Evolutionary conservation across 2,888 invertebrate genomes (phyloP).

Genomic region (Ptilodon capucinus): DNA sequence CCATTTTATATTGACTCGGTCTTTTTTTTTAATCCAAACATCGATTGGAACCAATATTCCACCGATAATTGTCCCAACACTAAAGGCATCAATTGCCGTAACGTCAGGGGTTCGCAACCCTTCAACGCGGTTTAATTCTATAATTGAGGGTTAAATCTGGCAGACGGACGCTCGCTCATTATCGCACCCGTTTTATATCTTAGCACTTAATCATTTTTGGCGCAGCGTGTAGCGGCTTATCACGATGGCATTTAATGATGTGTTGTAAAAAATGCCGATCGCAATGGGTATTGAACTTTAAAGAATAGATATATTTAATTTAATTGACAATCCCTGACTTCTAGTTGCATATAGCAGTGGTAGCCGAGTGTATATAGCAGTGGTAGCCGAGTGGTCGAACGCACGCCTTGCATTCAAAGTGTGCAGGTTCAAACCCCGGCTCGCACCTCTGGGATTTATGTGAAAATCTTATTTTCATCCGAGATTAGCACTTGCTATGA

Average conservation of each 20-base stretch:
- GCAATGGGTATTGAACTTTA: background rate
- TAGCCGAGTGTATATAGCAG: too few relatives aligned
- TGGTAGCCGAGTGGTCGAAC: too few relatives aligned
- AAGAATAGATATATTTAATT: background rate
- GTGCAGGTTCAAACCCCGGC: too few relatives aligned
- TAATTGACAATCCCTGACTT: too few relatives aligned
- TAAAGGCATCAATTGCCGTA: constrained; percentile 49
- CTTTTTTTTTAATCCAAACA: constrained; percentile 4
- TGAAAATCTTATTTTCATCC: too few relatives aligned
- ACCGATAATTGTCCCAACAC: constrained; percentile 19
- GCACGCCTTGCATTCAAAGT: too few relatives aligned
- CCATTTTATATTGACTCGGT: background rate
- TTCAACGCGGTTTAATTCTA: constrained; percentile 76
- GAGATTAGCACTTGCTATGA: too few relatives aligned
- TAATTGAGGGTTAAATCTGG: constrained; percentile 80
- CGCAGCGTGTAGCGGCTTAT: constrained; percentile 41
- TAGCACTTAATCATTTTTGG: constrained; percentile 39
- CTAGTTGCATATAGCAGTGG: too few relatives aligned
- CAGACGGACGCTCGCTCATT: constrained; percentile 71
- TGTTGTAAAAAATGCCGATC: background rate
- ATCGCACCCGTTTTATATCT: constrained; percentile 63
- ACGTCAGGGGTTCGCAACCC: constrained; percentile 66
- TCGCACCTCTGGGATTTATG: too few relatives aligned
- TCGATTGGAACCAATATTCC: background rate
- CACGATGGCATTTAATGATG: constrained; percentile 53